phyloP scores from a whole-genome alignment of 2,113 vertebrate species.

The Neogale vison region DNA sequence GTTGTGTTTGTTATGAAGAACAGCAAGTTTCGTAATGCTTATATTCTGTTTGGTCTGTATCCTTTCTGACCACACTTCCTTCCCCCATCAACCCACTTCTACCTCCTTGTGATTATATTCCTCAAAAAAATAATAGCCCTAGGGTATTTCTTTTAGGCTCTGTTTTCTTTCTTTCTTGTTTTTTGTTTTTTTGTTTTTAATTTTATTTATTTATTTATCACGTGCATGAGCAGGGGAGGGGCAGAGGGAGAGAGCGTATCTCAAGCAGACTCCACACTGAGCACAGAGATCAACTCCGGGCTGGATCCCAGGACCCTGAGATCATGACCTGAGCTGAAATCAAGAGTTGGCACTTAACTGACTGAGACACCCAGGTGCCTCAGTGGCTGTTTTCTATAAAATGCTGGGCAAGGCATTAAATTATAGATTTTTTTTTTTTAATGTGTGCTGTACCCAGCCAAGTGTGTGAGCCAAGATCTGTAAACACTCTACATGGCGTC shows the following conservation, averaged over 20 bases:
- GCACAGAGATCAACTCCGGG: not conserved
- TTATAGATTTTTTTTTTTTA: not conserved
- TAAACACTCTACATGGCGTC: not conserved
- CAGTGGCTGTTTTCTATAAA: not conserved
- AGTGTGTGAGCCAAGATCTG: not conserved
- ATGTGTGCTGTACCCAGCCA: not conserved
- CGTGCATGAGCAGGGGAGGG: not conserved
- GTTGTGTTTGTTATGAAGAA: not conserved
- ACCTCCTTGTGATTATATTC: not conserved
- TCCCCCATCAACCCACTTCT: not conserved
- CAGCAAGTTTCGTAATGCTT: rapidly evolving
- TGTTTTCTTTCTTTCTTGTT: not conserved
- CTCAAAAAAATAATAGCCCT: not conserved
- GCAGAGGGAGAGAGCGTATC: not conserved
- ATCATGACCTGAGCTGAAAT: not conserved
- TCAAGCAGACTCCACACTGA: not conserved
- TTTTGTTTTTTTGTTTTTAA: too few species aligned
- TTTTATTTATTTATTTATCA: not conserved
- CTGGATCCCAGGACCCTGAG: not conserved
- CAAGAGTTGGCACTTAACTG: not conserved
- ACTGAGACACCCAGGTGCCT: not conserved
- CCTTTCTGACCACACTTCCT: not conserved
- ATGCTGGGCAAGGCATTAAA: not conserved
- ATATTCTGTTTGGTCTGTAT: not conserved
- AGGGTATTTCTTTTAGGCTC: not conserved